phyloP scores from a whole-genome alignment of 2,113 vertebrate genomes.

The Gymnorhina tibicen region DNA sequence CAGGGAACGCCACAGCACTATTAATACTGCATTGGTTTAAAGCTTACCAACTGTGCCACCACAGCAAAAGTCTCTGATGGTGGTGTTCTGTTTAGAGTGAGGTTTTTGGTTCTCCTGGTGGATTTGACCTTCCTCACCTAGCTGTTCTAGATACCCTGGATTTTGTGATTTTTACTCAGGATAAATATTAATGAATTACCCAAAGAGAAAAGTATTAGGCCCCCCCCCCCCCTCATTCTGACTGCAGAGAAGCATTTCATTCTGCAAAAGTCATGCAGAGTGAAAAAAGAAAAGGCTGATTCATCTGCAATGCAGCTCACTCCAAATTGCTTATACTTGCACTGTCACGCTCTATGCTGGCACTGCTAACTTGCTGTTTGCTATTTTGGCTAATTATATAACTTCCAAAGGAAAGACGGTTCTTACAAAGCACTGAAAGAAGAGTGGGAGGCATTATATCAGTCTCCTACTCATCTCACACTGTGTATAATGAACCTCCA shows the following conservation, averaged over 20 bases:
- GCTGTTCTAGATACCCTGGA: background rate
- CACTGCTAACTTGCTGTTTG: background rate
- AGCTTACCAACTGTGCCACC: background rate
- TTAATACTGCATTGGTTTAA: background rate
- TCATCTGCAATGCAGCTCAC: conserved; percentile 28
- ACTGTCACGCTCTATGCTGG: background rate
- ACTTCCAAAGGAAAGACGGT: background rate
- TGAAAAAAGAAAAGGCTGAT: background rate
- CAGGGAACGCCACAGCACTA: background rate
- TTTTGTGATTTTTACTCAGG: background rate
- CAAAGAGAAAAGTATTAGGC: background rate
- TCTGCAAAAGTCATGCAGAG: background rate
- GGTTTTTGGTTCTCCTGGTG: background rate
- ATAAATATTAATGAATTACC: background rate
- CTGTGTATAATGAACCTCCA: background rate
- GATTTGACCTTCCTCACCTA: background rate
- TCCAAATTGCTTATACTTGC: background rate
- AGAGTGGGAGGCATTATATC: background rate
- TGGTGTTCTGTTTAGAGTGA: background rate
- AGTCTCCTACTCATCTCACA: background rate
- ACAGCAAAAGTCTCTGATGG: background rate
- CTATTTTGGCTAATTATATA: background rate
- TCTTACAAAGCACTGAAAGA: background rate
- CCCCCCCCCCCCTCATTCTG: background rate
- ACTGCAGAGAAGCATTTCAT: background rate